Evolutionary conservation across 2,797 vertebrate genomes (phyloP), one percentile per base, ranked within the genome.

Genomic region (Denticeps clupeoides): DNA sequence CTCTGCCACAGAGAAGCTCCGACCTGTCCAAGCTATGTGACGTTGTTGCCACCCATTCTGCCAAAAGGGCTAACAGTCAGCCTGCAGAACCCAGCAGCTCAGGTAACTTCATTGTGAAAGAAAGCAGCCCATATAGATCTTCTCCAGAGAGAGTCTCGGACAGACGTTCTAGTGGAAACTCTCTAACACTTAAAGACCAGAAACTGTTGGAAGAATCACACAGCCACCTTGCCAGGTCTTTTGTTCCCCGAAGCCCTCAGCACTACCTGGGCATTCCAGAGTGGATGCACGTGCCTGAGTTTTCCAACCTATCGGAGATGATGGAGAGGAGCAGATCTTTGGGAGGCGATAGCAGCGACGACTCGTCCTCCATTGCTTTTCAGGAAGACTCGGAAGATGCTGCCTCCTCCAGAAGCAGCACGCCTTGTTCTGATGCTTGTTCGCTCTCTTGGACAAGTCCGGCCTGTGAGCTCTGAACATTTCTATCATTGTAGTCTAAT

Each of bases 381-480:
- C 37, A 49, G 16, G 9, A 13, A 38, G 55, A 53, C 18, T 58
- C 49, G 3, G 49, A 47, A 54, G 59, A 55, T 2, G 38, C 29
- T 38, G 58, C 53, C 42, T 64, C 56, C 50, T 64, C 60, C 26
- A 63, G 63, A 35, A 63, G 67, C 21, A 51, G 45, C 49, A 41
- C 50, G 19, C 47, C 64, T n/a, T n/a, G n/a, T n/a, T n/a, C n/a
- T 37, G 51, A 48, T 44, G 38, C 62, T 19, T 47, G 58, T 61
- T 70, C 58, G 51, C 53, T 70, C 53, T 51, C 67, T 56, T 47
- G 57, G 57, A 58, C 67, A 66, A 71, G 65, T 77, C 68, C 70
- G 71, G 56, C 51, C 64, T 74, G 79, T 81, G 74, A 80, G 79
- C 65, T 55, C 56, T 62, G 46, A n/a, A 2, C 48, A 42, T 58